These are phyloP conservation scores for Nipponacmea schrenckii DNA, from an alignment of 2,888 invertebrate species.

Conservation along the genomic window DNA sequence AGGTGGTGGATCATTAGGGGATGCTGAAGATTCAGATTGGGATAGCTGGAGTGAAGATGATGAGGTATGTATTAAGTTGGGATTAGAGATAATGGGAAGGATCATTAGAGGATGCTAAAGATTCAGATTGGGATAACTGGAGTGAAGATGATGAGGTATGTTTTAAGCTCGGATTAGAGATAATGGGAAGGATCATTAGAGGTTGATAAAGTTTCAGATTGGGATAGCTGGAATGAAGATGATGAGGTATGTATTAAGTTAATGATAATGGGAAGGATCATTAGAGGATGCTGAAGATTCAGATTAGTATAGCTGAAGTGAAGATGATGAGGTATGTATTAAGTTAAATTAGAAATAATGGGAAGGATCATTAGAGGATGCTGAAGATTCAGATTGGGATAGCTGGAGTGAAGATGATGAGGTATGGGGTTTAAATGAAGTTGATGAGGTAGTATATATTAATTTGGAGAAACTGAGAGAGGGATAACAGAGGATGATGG, in stretches of 20 bases:
- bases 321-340: conserved; percentile 47
- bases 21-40: conserved; percentile 50
- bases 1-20: conserved; percentile 23
- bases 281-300: too few species aligned
- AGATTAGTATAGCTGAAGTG: too few species aligned
- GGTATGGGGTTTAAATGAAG: conserved; percentile 31
- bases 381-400: conserved; percentile 54
- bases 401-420: conserved; percentile 58
- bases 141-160: conserved; percentile 42
- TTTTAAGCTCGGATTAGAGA: background rate
- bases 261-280: too few species aligned
- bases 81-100: too few species aligned
- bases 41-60: conserved; percentile 60
- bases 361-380: conserved; percentile 26
- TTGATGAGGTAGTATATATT: conserved; percentile 41
- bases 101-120: too few species aligned
- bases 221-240: conserved; percentile 27
- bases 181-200: too few species aligned
- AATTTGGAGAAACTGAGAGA: conserved; percentile 27
- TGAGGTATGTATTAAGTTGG: conserved; percentile 31
- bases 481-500: conserved; percentile 26
- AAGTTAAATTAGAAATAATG: conserved; percentile 32
- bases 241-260: conserved; percentile 32
- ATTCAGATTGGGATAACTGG: too few species aligned
- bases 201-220: too few species aligned